phyloP scores from a whole-genome alignment of 92 coral and sea anemone genomes.

The Nematostella vectensis region DNA sequence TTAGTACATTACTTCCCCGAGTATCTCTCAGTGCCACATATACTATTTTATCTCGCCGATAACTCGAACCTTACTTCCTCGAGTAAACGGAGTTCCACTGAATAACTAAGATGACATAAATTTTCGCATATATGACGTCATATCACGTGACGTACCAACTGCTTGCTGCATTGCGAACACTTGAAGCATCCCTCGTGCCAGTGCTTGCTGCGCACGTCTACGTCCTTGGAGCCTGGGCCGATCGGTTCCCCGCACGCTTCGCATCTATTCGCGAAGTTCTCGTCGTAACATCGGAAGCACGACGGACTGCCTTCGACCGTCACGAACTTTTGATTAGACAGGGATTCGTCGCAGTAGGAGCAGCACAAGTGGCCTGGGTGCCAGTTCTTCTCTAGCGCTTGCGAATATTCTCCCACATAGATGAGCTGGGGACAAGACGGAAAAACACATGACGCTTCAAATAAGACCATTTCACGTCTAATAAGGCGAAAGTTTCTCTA shows the following conservation, averaged over 20 bases:
- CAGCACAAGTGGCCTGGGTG: slow-evolving; percentile 96
- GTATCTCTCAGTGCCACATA: too few species aligned
- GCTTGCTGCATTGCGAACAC: slow-evolving; percentile 75
- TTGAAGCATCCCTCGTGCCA: slow-evolving; percentile 93
- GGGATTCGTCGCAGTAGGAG: slow-evolving; percentile 83
- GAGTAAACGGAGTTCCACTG: too few species aligned
- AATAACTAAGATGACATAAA: too few species aligned
- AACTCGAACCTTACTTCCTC: too few species aligned
- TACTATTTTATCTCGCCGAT: too few species aligned
- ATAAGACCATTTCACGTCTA: too few species aligned
- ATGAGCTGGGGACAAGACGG: slow-evolving; percentile 46
- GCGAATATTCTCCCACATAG: slow-evolving; percentile 92
- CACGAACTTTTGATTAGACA: slow-evolving; percentile 77
- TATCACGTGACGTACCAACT: slow-evolving; percentile 65
- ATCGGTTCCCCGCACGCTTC: slow-evolving; percentile 77
- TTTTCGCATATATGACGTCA: too few species aligned
- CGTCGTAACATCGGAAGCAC: slow-evolving; percentile 79
- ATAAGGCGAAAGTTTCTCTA: too few species aligned
- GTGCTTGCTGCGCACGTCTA: slow-evolving; percentile 87
- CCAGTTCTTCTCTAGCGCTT: slow-evolving; percentile 93
- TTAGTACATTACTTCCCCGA: too few species aligned
- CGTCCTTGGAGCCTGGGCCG: slow-evolving; percentile 96
- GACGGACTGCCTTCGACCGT: slow-evolving; percentile 74
- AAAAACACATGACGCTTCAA: background rate
- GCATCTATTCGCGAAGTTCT: slow-evolving; percentile 71